Evolutionary conservation across 2,113 vertebrate genomes (phyloP).

Genomic region (Rhynchomys soricoides): DNA sequence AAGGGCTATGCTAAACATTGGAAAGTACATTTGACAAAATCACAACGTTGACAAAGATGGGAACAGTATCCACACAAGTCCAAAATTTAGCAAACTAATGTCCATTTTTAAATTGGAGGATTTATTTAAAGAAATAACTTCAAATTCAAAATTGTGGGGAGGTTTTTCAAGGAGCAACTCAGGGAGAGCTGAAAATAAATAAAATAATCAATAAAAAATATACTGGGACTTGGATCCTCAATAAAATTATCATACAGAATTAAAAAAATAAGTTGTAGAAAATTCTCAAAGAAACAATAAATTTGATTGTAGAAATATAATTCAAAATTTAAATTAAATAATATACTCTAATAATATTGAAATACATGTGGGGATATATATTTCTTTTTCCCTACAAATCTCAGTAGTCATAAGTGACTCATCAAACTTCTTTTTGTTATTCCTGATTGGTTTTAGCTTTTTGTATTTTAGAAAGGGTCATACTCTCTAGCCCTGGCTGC

Average conservation of each 20-base stretch:
- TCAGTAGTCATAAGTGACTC: neutral
- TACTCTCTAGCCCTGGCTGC: neutral
- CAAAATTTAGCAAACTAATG: neutral
- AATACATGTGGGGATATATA: too few species aligned
- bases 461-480: neutral
- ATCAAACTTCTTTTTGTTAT: neutral
- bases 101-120: neutral
- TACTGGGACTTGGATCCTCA: too few species aligned
- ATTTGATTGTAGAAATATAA: neutral
- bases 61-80: neutral
- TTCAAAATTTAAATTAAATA: neutral
- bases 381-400: neutral
- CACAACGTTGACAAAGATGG: accelerated
- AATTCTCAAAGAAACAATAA: neutral
- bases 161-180: too few species aligned
- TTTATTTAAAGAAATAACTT: neutral
- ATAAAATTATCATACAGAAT: too few species aligned
- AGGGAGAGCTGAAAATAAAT: too few species aligned
- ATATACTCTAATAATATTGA: too few species aligned
- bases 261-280: neutral
- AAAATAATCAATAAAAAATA: too few species aligned
- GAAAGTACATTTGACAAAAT: neutral
- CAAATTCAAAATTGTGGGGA: too few species aligned
- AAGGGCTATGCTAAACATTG: neutral
- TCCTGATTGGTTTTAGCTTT: neutral